Base-by-base conservation (phyloP, 2,888 invertebrate species). In the Meghimatium bilineatum region DNA sequence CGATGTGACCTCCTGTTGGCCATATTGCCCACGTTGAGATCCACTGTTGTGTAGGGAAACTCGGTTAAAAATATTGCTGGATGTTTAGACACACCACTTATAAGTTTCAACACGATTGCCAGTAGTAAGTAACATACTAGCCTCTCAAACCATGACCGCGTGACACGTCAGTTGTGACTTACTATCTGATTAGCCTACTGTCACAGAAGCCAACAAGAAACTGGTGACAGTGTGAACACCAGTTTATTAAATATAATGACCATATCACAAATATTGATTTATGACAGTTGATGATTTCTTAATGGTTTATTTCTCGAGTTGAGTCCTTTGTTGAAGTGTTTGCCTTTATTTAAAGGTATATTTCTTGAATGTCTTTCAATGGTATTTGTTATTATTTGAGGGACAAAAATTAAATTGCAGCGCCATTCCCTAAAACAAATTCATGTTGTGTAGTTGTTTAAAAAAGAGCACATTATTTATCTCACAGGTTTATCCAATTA, bases 311-410 rank as follows among this genome's bases (percentile, higher is more conserved):
- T 17, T 56, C 72, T 32, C 1, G 23, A 34, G 38, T 32, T 49
- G 71, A 36, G 63, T 67, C 69, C 44, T 81, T 81, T 81, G 81
- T 81, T 81, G 23, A 74, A 74, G 34, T 63, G 60, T 63, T 72
- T 60, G 36, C 69, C 63, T 74, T 81, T 74, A 29, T 74, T 80
- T 60, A 44, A 49, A 36, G 80, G 52, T 56, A 74, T 63, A 63
- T 81, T 81, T 72, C 81, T 81, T 81, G 81, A 74, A 74, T 81
- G 81, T 81, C 81, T 81, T 81, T 81, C 81, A 74, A 60, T 81
- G 32, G 63, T 81, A 74, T 77, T 81, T 81, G 72, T 81, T 72
- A 12, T 60, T 44, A 17, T 44, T 71, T 63, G n/a, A 32, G 38
- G 49, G 44, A 12, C 44, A 23, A 2, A 63, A n/a, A 34, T 20